phyloP scores from a whole-genome alignment of 2,797 vertebrate genomes.

The Acestrorhynchus altus region DNA sequence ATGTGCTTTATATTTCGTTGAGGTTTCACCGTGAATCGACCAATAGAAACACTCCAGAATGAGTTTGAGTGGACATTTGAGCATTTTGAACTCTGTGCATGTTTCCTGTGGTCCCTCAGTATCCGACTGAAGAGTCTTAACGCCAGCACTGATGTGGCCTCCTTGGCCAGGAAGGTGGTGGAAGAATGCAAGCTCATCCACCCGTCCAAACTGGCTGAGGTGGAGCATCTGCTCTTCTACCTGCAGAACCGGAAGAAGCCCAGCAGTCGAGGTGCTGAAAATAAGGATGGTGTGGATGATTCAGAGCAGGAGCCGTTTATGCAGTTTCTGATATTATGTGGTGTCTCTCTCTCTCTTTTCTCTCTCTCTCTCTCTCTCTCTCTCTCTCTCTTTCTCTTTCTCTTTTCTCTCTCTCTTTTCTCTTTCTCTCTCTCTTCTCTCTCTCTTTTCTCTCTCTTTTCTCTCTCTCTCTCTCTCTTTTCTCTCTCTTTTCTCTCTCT shows the following conservation, averaged over 20 bases:
- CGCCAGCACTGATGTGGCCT: slow-evolving; percentile 86
- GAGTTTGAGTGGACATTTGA: no score
- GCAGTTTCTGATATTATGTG: no score
- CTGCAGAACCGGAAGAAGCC: slow-evolving; percentile 86
- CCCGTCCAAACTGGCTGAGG: slow-evolving; percentile 86
- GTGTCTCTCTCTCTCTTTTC: no score
- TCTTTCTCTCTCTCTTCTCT: neutral
- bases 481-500: no score
- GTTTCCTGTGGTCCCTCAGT: slow-evolving; percentile 66
- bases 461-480: neutral
- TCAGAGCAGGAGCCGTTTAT: no score
- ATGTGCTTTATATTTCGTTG: no score
- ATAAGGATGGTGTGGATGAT: no score
- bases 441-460: neutral
- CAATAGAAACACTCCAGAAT: no score
- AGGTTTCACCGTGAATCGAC: no score
- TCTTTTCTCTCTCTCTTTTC: neutral
- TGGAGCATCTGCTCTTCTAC: slow-evolving; percentile 92
- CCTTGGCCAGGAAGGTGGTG: slow-evolving; percentile 89
- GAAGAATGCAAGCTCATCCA: slow-evolving; percentile 95
- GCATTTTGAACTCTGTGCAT: no score
- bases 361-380: neutral
- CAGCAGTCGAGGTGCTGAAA: slow-evolving; percentile 42
- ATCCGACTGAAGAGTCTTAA: slow-evolving; percentile 92
- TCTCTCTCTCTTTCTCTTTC: neutral